Evolutionary conservation across 2,113 vertebrate genomes (phyloP).

Genomic region (Nothoprocta pentlandii): DNA sequence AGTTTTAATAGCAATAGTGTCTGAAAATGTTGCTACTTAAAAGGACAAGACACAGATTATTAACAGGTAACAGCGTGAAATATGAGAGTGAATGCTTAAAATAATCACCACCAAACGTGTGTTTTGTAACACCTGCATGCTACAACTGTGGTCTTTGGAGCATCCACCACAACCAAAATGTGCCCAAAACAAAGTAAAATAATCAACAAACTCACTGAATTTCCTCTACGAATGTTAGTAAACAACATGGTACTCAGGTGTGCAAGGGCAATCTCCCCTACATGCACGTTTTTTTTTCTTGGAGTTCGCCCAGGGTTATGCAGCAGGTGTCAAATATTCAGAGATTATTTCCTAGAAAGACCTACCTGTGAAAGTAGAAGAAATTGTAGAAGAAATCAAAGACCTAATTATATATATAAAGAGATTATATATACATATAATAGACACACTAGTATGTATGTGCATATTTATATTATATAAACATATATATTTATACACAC

Average conservation of each 20-base stretch:
- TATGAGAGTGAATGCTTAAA: background rate
- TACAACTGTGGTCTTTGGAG: background rate
- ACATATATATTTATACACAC: background rate
- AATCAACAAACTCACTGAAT: background rate
- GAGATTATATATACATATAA: background rate
- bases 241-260: background rate
- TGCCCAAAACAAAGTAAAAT: background rate
- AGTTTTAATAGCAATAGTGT: background rate
- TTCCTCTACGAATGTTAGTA: background rate
- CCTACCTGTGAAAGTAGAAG: background rate
- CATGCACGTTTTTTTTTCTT: background rate
- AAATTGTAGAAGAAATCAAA: background rate
- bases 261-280: background rate
- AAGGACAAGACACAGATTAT: background rate
- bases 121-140: accelerated
- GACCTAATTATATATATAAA: background rate
- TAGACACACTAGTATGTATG: background rate
- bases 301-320: background rate
- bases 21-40: background rate
- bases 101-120: background rate
- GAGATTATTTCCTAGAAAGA: background rate
- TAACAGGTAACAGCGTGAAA: background rate
- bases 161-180: no score
- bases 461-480: background rate
- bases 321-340: background rate